These are phyloP conservation scores for Falcunculus frontatus DNA, from an alignment of 2,113 vertebrate genomes.

Conservation along the genomic window DNA sequence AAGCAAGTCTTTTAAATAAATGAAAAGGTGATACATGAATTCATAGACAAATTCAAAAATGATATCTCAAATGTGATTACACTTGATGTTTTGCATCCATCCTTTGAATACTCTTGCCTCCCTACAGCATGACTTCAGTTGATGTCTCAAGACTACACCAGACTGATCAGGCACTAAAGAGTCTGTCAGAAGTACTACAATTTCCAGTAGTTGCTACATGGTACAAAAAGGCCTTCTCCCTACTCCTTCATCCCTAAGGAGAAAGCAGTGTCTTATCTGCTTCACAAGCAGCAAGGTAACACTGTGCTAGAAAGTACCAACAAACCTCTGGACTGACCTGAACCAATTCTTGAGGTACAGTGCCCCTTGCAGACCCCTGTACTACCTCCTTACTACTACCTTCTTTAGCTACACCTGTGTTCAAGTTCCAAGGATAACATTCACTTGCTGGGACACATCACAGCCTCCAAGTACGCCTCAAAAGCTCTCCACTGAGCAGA, in stretches of 20 bases:
- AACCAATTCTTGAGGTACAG: not conserved
- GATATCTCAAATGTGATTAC: not conserved
- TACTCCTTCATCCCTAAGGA: not conserved
- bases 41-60: not conserved
- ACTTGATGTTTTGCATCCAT: not conserved
- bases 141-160: not conserved
- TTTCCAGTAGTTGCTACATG: not conserved
- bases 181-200: not conserved
- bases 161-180: not conserved
- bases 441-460: not conserved
- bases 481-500: not conserved
- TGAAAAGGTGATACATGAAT: not conserved
- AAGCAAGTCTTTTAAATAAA: not conserved
- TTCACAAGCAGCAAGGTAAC: not conserved
- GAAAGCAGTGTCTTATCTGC: not conserved
- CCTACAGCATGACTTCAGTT: not conserved
- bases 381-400: not conserved
- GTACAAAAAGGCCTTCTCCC: not conserved
- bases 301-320: not conserved
- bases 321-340: not conserved
- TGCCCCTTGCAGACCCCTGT: not conserved
- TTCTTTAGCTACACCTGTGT: not conserved
- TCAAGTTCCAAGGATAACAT: not conserved
- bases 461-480: not conserved
- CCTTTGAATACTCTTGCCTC: not conserved